Base-by-base conservation (phyloP, 2,888 invertebrate species). In the Odontocerum albicorne region DNA sequence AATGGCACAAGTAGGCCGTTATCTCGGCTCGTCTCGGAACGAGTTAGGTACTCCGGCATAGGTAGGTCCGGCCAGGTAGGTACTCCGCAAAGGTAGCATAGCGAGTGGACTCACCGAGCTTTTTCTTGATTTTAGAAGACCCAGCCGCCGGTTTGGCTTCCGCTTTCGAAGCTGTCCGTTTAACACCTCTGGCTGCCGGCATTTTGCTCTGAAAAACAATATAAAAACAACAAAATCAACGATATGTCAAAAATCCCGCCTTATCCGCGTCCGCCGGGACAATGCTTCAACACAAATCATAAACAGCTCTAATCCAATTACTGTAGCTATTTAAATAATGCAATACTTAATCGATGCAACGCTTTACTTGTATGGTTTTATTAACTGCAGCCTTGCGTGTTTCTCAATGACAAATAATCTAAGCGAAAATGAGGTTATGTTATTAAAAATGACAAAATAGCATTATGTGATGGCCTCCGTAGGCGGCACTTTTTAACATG, bases 131-230 rank as follows among this genome's bases (percentile, higher is more conserved):
- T 68, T 76, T 77, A 13, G 60, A 60, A 10, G 60, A 39, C n/a
- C 57, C 60, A 3, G 73, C 63, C 19, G 71, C 73, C 58, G 73
- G 63, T 43, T 75, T 65, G 42, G 73, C 64, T 42, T 72, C 67
- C 43, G 74, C 66, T 68, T 77, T 77, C 45, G 77, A 75, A 63
- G 77, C 77, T 62, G 77, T 65, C 65, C 78, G 72, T 68, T 78
- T 77, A 59, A 75, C 72, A 64, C 77, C 77, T 65, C 77, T 72
- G 63, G 77, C 73, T 66, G 77, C 75, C 73, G 78, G 78, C 78
- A 78, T 78, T 68, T 36, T 55, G 31, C 20, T 17, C 52, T 52
- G 35, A 12, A 39, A 52, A 20, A n/a, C n/a, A n/a, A n/a, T n/a
- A n/a, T n/a, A n/a, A n/a, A n/a, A n/a, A n/a, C 6, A 19, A n/a